Percentiles rank a stretch among this genome's conserved stretches.
These are phyloP conservation scores for Araneus ventricosus DNA, from an alignment of 1,140 invertebrate genomes.

Conservation along the genomic window DNA sequence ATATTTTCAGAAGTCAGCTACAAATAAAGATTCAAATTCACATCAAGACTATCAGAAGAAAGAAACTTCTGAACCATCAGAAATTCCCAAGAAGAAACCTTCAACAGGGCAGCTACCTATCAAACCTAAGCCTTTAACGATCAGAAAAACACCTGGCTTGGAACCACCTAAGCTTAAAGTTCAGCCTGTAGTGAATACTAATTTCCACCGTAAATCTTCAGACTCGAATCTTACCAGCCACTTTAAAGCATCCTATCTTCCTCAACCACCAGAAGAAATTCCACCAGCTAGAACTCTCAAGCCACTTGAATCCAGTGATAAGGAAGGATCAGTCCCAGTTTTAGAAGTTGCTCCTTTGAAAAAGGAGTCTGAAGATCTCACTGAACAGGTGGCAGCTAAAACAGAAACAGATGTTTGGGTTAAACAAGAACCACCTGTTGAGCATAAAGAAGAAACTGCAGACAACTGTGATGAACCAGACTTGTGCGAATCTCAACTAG, in stretches of 20 bases:
- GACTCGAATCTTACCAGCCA: constrained; percentile 41
- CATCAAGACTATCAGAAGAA: neutral
- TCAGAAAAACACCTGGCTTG: constrained; percentile 68
- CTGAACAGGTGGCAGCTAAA: neutral
- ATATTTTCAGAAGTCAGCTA: constrained; percentile 54
- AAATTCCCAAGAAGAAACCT: constrained; percentile 50
- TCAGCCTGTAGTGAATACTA: constrained; percentile 49
- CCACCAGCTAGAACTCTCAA: neutral
- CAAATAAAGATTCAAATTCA: constrained; percentile 21
- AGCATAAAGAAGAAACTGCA: constrained; percentile 10
- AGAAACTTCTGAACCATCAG: constrained; percentile 24
- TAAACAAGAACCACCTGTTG: neutral
- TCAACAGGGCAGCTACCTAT: constrained; percentile 62
- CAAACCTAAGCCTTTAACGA: constrained; percentile 74
- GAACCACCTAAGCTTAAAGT: constrained; percentile 74
- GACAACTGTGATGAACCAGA: constrained; percentile 31
- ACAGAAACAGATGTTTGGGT: neutral
- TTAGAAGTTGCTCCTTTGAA: constrained; percentile 53
- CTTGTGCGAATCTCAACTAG: neutral
- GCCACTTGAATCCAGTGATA: neutral
- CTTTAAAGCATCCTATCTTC: constrained; percentile 50
- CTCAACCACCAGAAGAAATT: constrained; percentile 10
- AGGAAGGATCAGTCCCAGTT: neutral
- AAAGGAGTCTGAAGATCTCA: neutral
- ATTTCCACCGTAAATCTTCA: constrained; percentile 39